Base-by-base conservation (phyloP, 1,140 invertebrate genomes). In the Drosophila subobscura region DNA sequence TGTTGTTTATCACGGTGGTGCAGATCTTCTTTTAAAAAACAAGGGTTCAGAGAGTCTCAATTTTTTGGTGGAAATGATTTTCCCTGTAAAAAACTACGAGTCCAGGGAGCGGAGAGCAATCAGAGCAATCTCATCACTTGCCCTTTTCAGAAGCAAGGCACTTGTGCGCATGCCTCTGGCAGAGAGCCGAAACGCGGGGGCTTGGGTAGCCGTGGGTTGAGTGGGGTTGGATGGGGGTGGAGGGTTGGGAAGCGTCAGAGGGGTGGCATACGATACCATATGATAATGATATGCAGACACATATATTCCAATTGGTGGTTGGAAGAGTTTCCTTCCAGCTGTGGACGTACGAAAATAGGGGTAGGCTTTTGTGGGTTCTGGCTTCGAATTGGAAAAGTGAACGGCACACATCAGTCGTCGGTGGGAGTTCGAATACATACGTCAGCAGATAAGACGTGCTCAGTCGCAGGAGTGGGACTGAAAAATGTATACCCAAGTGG, bases 241-340 rank as follows among this genome's bases (percentile, higher is more conserved):
- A 25, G 25, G 29, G 44, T 42, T 46, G 37, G 20, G 27, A 23
- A 41, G 53, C 5, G 33, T n/a, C 16, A 42, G 54, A 72, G 70
- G 78, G 78, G 75, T 80, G 77, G 71, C 54, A 60, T 46, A 37
- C 64, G 56, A 70, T 61, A 77, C 59, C 81, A 77, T 88, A 86
- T 88, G 81, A 88, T 86, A 84, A 84, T 86, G 83, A 83, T 83
- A 84, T 84, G 79, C 53, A 67, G 47, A 66, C 41, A 53, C 47
- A 46, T 49, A 56, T 23, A 46, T 67, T 88, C 83, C 83, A 88
- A 76, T 83, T 83, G 83, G 83, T 80, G 83, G 83, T 88, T 70
- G 75, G 52, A 58, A 64, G 65, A 73, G 61, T 22, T 50, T 33
- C 51, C 51, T 80, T 78, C 76, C 76, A 80, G 77, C 77, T 71